These are phyloP conservation scores for Megaptera novaeangliae DNA, from an alignment of 2,113 vertebrate species.

Conservation along the genomic window DNA sequence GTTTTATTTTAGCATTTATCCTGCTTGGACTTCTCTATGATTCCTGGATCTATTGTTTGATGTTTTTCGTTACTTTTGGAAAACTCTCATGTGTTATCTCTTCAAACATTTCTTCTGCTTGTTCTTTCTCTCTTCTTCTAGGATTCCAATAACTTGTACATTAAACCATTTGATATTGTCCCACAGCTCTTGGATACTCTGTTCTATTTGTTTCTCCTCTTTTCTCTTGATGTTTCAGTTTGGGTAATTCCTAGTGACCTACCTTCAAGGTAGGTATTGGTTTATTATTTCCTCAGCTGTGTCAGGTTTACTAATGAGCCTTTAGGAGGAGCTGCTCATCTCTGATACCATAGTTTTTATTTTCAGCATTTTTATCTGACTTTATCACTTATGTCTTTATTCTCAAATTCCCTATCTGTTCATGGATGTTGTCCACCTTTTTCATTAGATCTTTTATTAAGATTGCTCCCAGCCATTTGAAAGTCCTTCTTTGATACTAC, in stretches of 20 bases:
- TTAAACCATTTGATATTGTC: background rate
- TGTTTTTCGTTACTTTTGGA: background rate
- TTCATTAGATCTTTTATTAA: background rate
- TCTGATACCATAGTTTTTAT: background rate
- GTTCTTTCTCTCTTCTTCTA: background rate
- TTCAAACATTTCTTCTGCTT: background rate
- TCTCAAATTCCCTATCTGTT: background rate
- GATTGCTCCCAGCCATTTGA: background rate
- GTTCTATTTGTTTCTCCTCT: background rate
- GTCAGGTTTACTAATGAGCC: background rate
- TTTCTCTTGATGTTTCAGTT: background rate
- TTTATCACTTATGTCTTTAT: background rate
- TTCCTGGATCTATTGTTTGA: background rate
- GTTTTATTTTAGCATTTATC: conserved; percentile 5
- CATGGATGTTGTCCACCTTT: no score
- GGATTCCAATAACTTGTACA: background rate
- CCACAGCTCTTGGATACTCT: background rate
- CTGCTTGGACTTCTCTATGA: background rate
- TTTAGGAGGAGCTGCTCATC: background rate
- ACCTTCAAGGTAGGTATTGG: background rate
- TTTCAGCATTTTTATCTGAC: background rate
- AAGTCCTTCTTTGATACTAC: background rate
- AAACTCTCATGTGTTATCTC: background rate
- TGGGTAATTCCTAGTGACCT: background rate
- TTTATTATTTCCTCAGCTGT: background rate